Evolutionary conservation across 2,888 invertebrate genomes (phyloP).

Genomic region (Hipparchia semele): DNA sequence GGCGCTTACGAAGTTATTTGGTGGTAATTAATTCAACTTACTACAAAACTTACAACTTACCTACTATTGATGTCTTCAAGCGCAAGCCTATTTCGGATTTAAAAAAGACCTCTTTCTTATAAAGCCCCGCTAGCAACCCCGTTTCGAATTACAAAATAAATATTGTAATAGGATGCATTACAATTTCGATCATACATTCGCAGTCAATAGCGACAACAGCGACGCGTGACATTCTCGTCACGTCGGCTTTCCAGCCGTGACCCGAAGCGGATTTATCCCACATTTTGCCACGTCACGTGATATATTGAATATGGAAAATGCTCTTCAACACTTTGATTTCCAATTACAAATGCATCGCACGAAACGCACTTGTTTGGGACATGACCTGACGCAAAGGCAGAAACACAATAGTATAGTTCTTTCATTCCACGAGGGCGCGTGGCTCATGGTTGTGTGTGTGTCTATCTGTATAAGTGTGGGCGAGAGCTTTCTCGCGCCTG

Average conservation of each 20-base stretch:
- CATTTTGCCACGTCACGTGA: slow-evolving; percentile 36
- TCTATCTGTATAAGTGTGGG: too few species aligned
- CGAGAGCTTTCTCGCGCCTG: too few species aligned
- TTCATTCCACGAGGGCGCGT: too few species aligned
- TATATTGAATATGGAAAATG: slow-evolving; percentile 37
- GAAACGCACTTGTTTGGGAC: slow-evolving; percentile 7
- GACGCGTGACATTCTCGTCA: slow-evolving; percentile 33
- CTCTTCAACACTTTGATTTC: slow-evolving; percentile 9
- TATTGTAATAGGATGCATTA: not conserved
- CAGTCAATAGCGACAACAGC: slow-evolving; percentile 29
- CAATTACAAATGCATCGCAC: slow-evolving; percentile 2
- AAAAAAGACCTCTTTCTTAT: not conserved
- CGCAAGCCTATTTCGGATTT: too few species aligned
- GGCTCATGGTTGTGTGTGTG: too few species aligned
- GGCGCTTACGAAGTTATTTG: too few species aligned
- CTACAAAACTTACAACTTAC: too few species aligned
- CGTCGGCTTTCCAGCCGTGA: slow-evolving; percentile 33
- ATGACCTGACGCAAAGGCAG: not conserved
- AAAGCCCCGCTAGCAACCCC: not conserved
- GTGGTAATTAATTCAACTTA: too few species aligned
- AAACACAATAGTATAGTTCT: not conserved
- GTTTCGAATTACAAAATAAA: not conserved
- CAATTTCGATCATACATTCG: slow-evolving; percentile 2
- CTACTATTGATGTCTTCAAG: too few species aligned
- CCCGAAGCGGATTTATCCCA: slow-evolving; percentile 35